Base-by-base conservation (phyloP, 2,888 invertebrate genomes). In the Himalopsyche tibetana region DNA sequence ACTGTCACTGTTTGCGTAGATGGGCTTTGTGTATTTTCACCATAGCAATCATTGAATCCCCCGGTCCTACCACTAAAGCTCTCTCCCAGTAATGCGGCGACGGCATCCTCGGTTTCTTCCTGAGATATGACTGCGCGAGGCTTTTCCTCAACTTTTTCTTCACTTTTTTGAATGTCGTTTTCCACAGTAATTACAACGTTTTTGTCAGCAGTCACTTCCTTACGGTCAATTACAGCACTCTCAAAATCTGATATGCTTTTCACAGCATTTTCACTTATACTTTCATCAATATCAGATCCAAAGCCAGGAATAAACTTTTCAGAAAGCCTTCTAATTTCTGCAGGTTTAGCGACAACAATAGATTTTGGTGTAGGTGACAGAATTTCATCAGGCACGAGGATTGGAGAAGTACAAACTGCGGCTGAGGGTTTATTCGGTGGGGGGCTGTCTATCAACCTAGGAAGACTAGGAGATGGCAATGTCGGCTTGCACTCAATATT, bases 61-160 rank as follows among this genome's bases (percentile, higher is more conserved):
- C 93, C 93, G 82, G 91, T 91, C 90, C 93, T 94, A 19, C 95
- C 95, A 1, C 96, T 96, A 90, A 98, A 97, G 89, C 97, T 97
- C 91, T 97, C 97, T 42, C 97, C 97, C 84, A 98, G 92, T 45
- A 98, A 92, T 0, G 98, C 97, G 11, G 97, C 97, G 0, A 98
- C 98, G 0, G 98, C 98, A 91, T 97, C 97, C 91, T 97, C 98
- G 0, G 98, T 98, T 92, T 98, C 98, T 92, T 98, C 98, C 91
- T 98, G 98, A 0, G 97, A 98, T 90, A 98, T 98, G 0, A 96
- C 94, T 12, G 96, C 96, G 82, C 97, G 94, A 0, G 96, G 96
- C 90, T 97, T 97, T 90, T 97, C 97, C 88, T 96, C 96, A 0
- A 91, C 89, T 90, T 95, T 95, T 83, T 95, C 94, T 11, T 94